Evolutionary conservation across 2,113 vertebrate species (phyloP).

Genomic region (Pardalotus punctatus): DNA sequence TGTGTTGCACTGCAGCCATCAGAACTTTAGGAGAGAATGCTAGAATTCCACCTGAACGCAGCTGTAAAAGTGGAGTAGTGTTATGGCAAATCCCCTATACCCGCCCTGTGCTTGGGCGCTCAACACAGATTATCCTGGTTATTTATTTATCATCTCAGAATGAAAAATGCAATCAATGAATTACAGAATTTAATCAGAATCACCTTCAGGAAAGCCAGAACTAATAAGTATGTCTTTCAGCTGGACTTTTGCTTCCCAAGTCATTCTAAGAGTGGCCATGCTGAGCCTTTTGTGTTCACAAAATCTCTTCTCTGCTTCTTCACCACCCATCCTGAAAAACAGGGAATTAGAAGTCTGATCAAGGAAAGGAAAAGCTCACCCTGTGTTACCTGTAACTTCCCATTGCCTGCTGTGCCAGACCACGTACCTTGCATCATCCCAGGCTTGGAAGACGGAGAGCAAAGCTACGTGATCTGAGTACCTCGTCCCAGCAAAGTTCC

Average conservation of each 20-base stretch:
- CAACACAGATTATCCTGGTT: background rate
- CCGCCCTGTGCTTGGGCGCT: background rate
- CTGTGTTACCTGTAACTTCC: background rate
- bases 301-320: conserved; percentile 89
- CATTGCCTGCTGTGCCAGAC: background rate
- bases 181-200: background rate
- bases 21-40: background rate
- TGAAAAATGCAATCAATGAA: background rate
- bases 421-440: conserved; percentile 91
- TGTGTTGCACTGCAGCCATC: background rate
- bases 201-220: conserved; percentile 94
- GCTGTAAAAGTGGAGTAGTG: background rate
- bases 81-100: background rate
- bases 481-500: conserved; percentile 90
- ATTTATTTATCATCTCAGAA: background rate
- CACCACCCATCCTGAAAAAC: conserved; percentile 84
- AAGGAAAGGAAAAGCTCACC: background rate
- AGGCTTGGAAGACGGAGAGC: conserved; percentile 92
- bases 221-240: conserved; percentile 93
- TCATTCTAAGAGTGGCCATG: conserved; percentile 95
- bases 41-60: background rate
- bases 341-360: background rate
- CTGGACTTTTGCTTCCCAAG: conserved; percentile 98
- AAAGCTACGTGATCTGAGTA: conserved; percentile 95
- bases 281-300: conserved; percentile 95